These are phyloP conservation scores for Alloplasta piceator DNA, from an alignment of 2,888 invertebrate genomes.

Conservation along the genomic window DNA sequence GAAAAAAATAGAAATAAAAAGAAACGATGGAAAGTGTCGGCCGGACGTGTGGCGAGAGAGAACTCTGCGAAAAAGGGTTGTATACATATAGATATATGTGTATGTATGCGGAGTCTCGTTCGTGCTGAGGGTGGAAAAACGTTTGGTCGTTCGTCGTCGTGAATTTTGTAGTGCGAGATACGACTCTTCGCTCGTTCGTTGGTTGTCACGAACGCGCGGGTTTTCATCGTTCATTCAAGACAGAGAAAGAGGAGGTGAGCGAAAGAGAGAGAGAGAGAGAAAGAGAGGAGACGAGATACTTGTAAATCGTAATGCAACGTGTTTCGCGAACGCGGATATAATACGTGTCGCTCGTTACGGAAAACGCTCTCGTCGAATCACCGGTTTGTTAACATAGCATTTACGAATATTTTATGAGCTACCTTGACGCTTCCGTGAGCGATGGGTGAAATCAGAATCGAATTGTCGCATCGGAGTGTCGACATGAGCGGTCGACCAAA, in stretches of 20 bases:
- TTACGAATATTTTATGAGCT: too few relatives aligned
- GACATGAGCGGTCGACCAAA: too few relatives aligned
- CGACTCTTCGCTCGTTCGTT: slow-evolving; percentile 16
- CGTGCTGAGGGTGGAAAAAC: slow-evolving; percentile 50
- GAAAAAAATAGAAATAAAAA: slow-evolving; percentile 5
- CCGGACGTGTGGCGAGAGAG: slow-evolving; percentile 33
- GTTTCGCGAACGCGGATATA: slow-evolving; percentile 35
- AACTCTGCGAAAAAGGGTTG: slow-evolving; percentile 7
- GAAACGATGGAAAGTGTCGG: slow-evolving; percentile 41
- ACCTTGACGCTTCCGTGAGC: too few relatives aligned
- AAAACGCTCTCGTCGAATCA: slow-evolving; percentile 36
- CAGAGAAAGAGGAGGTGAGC: slow-evolving; percentile 17
- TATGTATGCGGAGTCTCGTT: slow-evolving; percentile 24
- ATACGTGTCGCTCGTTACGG: slow-evolving; percentile 50
- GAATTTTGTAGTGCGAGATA: slow-evolving; percentile 38
- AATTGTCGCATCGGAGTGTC: too few relatives aligned
- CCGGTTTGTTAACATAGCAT: not conserved
- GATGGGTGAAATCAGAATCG: too few relatives aligned
- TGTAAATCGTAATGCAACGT: slow-evolving; percentile 58
- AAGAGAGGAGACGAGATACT: slow-evolving; percentile 31
- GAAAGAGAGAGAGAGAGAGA: slow-evolving; percentile 29
- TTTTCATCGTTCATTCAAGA: slow-evolving; percentile 58
- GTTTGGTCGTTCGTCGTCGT: slow-evolving; percentile 44
- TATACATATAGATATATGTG: not conserved
- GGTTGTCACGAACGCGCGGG: slow-evolving; percentile 9